Base-by-base conservation (phyloP, 2,113 vertebrate genomes). In the Sander vitreus region DNA sequence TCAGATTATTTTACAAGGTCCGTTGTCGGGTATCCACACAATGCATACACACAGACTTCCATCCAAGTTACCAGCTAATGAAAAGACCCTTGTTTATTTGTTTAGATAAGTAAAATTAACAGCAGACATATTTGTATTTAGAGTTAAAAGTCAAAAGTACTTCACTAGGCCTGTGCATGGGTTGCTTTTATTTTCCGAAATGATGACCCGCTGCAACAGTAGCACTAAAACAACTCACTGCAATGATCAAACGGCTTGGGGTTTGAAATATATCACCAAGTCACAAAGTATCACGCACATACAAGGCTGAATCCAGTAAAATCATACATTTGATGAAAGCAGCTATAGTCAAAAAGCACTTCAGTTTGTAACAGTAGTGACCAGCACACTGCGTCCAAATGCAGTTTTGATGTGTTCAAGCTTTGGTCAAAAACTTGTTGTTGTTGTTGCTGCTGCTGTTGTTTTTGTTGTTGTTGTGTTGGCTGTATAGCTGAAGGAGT, bases 371-470 rank as follows among this genome's bases (percentile, higher is more conserved):
- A 73, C 88, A 93, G 94, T 83, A 76, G 93, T 94, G 94, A 86
- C 93, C 94, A 91, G 94, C 94, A 93, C 93, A 85, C 92, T 89
- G 90, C 14, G 5, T 80, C 73, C 69, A 75, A 68, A 67, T 69
- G 80, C 70, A 23, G 62, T 69, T 87, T 76, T 54, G n/a, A 83
- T 48, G 45, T 60, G 67, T 84, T 88, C 64, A 83, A 84, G 88
- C 73, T 84, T 86, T 73, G 53, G 76, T 80, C 83, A 63, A 72
- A 91, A 83, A 57, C 64, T 66, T 85, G n/a, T 27, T 48, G 66
- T 68, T 80, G 36, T 72, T 51, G 27, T 27, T 27, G 27, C 27
- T 27, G 27, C 2, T 27, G 27, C 27, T 27, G 27, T 27, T 27
- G 27, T 27, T 27, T 2, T 27, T 27, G 27, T 27, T n/a, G 66